phyloP scores from a whole-genome alignment of 1,140 invertebrate species.

The Campoletis sonorensis region DNA sequence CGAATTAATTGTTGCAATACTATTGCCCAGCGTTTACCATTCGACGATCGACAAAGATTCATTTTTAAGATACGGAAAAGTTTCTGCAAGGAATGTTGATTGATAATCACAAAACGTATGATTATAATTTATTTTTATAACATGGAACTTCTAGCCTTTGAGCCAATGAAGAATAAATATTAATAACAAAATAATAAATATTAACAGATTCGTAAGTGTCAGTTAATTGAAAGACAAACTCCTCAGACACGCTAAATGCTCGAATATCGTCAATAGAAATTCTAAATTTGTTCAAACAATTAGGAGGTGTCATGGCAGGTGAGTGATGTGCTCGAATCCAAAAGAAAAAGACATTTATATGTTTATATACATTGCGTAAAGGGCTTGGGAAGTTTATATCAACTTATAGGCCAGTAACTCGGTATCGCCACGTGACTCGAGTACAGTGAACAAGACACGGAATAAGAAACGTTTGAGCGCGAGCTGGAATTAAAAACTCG shows the following conservation, averaged over 20 bases:
- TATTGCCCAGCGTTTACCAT: neutral
- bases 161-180: too few species aligned
- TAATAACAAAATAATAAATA: too few species aligned
- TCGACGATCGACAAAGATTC: neutral
- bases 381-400: neutral
- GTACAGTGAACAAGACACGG: neutral
- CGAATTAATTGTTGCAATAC: neutral
- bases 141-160: too few species aligned
- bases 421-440: neutral
- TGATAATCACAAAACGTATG: neutral
- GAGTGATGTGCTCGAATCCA: neutral
- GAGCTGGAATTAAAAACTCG: slow-evolving; percentile 11
- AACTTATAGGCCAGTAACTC: neutral
- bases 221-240: too few species aligned
- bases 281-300: too few species aligned
- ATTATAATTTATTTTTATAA: too few species aligned
- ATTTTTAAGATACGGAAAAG: neutral
- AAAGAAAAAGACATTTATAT: neutral
- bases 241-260: too few species aligned
- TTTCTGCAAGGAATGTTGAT: neutral
- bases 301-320: too few species aligned
- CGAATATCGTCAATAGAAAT: too few species aligned
- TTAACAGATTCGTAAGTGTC: too few species aligned
- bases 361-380: neutral
- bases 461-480: slow-evolving; percentile 6